Conservation (phyloP, 2,888 invertebrate genomes). For the Diarsia rubi region DNA sequence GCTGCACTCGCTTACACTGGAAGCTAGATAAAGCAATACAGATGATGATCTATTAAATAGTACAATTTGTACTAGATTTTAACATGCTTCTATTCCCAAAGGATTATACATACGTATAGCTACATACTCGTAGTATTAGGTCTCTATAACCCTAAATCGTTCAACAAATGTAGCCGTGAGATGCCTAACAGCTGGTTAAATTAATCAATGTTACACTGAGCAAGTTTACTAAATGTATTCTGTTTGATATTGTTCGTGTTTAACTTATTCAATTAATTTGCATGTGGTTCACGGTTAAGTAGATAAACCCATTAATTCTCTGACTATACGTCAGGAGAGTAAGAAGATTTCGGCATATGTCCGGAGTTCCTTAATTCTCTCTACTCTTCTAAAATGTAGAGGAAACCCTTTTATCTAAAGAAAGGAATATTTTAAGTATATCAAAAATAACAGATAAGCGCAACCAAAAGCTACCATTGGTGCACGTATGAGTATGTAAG, state of each 20-base stretch:
- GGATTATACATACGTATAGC: not conserved
- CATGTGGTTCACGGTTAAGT: conserved; percentile 27
- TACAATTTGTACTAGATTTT: not conserved
- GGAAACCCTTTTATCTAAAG: not conserved
- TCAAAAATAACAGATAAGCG: not conserved
- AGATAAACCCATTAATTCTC: conserved; percentile 14
- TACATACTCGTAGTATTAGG: not conserved
- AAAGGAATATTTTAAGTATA: no score
- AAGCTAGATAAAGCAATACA: no score
- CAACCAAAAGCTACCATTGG: not conserved
- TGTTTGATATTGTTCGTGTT: conserved; percentile 51
- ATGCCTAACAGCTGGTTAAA: conserved; percentile 41
- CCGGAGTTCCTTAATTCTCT: not conserved
- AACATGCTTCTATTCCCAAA: not conserved
- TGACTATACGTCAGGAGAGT: not conserved
- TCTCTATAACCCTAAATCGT: conserved; percentile 1
- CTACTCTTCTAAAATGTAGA: not conserved
- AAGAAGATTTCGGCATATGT: not conserved
- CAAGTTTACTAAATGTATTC: conserved; percentile 49
- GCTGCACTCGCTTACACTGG: no score
- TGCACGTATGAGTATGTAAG: not conserved
- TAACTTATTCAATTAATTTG: conserved; percentile 50
- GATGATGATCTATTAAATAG: not conserved
- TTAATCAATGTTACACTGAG: conserved; percentile 34
- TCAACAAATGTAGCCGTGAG: conserved; percentile 29